Conservation (phyloP, 2,888 invertebrate species). For the Drosophila subsilvestris region DNA sequence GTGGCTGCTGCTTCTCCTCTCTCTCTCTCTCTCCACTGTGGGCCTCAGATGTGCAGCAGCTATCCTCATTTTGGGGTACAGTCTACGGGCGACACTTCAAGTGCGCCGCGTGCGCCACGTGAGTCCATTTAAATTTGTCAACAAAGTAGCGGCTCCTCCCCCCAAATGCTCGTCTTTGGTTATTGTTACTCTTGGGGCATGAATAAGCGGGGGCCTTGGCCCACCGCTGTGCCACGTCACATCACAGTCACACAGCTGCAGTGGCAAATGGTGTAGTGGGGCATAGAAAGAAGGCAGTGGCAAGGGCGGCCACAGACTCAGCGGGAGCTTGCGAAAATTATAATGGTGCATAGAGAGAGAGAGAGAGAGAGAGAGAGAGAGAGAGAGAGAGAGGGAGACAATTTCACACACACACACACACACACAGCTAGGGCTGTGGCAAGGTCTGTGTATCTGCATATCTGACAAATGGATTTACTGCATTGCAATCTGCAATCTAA, state of each 20-base stretch:
- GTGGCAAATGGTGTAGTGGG: constrained; percentile 4
- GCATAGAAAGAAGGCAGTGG: constrained; percentile 1
- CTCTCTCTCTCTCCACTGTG: too few relatives aligned
- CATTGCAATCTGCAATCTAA: neutral
- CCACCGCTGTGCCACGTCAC: constrained; percentile 41
- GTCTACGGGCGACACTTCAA: constrained; percentile 24
- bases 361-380: constrained; percentile 5
- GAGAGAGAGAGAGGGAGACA: neutral
- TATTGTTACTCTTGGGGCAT: constrained; percentile 26
- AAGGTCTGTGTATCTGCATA: neutral
- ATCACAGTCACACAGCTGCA: constrained; percentile 19
- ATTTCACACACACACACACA: neutral
- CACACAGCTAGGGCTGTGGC: neutral
- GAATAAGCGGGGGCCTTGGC: neutral
- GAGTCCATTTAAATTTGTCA: constrained; percentile 58
- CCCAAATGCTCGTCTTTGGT: neutral
- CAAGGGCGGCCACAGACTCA: constrained; percentile 30
- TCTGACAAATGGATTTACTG: neutral
- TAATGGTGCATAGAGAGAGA: constrained; percentile 44
- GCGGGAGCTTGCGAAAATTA: constrained; percentile 73
- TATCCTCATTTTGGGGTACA: neutral
- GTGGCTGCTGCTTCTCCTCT: too few relatives aligned
- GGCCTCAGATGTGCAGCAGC: neutral
- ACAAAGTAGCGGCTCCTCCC: constrained; percentile 45
- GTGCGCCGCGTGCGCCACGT: constrained; percentile 37